Evolutionary conservation across 2,888 invertebrate genomes (phyloP).

Genomic region (Parnassius orleans): DNA sequence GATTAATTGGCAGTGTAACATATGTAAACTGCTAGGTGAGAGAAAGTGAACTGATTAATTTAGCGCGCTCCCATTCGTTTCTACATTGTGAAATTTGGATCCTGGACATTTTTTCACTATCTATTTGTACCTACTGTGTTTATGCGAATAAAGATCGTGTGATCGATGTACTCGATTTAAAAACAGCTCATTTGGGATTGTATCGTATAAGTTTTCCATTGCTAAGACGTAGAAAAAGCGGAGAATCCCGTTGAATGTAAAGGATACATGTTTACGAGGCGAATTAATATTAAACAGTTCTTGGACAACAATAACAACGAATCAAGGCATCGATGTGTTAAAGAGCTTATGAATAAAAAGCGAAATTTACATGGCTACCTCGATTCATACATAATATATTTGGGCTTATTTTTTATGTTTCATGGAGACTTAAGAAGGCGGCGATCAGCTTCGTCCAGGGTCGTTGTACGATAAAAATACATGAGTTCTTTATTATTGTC

Average conservation of each 20-base stretch:
- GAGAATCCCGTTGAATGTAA: constrained; percentile 42
- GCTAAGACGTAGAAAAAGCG: constrained; percentile 42
- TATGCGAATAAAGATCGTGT: constrained; percentile 46
- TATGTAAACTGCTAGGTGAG: constrained; percentile 51
- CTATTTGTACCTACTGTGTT: constrained; percentile 14
- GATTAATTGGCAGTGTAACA: constrained; percentile 43
- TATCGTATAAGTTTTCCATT: constrained; percentile 53
- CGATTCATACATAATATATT: constrained; percentile 57
- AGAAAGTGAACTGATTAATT: constrained; percentile 60
- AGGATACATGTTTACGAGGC: constrained; percentile 44
- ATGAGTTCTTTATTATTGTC: constrained; percentile 29
- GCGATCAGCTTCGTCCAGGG: constrained; percentile 40
- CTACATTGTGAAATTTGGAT: constrained; percentile 54
- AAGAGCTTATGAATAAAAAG: constrained; percentile 67
- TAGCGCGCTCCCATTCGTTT: constrained; percentile 52
- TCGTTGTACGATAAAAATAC: constrained; percentile 60
- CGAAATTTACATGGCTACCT: constrained; percentile 51
- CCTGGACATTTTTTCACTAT: constrained; percentile 55
- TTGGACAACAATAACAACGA: constrained; percentile 56
- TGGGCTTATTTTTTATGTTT: constrained; percentile 39
- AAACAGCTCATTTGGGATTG: constrained; percentile 45
- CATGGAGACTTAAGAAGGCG: constrained; percentile 35
- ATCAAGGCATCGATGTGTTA: constrained; percentile 57
- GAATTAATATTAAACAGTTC: constrained; percentile 69
- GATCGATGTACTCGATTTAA: constrained; percentile 47